A percentile compares a stretch with the other conserved stretches of the same genome.
Evolutionary conservation across 2,888 invertebrate genomes (phyloP).

Genomic region (Dasypolia templi): DNA sequence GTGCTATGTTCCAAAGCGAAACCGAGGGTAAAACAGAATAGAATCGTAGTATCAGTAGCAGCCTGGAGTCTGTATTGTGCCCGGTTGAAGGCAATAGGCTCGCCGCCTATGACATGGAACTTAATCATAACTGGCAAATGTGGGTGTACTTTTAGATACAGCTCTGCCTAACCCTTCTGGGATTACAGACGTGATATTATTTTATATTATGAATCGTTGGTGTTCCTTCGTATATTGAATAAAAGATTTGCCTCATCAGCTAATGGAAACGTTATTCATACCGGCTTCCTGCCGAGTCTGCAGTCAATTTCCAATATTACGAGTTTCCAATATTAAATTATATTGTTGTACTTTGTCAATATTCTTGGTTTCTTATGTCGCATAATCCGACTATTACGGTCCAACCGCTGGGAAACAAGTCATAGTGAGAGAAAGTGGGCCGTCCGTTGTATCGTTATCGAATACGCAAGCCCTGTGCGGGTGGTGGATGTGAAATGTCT

Average conservation of each 20-base stretch:
- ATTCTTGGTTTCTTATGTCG: not conserved
- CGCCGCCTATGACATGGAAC: no score
- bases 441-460: not conserved
- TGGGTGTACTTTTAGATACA: no score
- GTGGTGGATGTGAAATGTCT: not conserved
- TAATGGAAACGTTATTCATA: constrained; percentile 45
- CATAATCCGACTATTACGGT: no score
- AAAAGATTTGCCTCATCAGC: constrained; percentile 44
- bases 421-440: rapidly evolving
- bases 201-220: not conserved
- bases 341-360: not conserved
- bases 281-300: not conserved
- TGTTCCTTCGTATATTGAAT: constrained; percentile 26
- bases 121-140: no score
- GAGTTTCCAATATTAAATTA: not conserved
- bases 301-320: not conserved
- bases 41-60: no score
- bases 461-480: not conserved
- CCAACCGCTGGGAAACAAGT: not conserved
- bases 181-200: no score
- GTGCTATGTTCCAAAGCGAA: not conserved
- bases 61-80: no score
- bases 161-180: no score
- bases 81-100: no score
- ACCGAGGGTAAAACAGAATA: not conserved